phyloP scores from a whole-genome alignment of 2,113 vertebrate species.

The Chlorodrepanis virens region DNA sequence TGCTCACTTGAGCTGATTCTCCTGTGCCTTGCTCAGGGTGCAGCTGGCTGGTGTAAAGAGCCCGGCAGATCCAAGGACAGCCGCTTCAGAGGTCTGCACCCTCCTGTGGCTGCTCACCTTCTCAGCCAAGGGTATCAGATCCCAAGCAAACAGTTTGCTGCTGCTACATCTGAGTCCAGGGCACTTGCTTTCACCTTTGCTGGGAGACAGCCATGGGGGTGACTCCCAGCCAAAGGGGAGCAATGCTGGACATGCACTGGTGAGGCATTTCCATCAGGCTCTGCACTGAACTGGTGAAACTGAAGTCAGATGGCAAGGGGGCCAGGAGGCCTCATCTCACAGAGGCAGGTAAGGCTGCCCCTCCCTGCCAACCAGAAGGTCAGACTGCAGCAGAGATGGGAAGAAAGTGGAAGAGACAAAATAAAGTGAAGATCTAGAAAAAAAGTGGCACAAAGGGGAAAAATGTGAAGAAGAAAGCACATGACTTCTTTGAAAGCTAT shows the following conservation, averaged over 20 bases:
- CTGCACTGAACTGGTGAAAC: background rate
- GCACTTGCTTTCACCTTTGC: background rate
- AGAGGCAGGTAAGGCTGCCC: background rate
- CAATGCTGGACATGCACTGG: background rate
- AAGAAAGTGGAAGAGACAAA: background rate
- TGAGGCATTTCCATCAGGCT: background rate
- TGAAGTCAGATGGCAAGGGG: background rate
- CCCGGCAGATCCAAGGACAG: background rate
- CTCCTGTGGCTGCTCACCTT: background rate
- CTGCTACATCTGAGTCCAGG: rapidly evolving
- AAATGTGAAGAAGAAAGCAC: background rate
- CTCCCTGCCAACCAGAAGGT: rapidly evolving
- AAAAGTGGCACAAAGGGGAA: background rate
- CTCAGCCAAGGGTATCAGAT: background rate
- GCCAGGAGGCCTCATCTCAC: background rate
- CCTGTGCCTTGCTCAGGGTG: background rate
- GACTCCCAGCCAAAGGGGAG: background rate
- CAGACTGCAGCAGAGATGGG: background rate
- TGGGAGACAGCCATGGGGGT: background rate
- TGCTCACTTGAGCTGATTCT: background rate
- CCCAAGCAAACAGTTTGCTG: background rate
- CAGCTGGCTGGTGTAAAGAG: background rate
- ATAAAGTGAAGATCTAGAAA: background rate
- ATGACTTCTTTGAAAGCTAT: background rate
- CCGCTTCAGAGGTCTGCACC: rapidly evolving